phyloP scores from a whole-genome alignment of 1,140 invertebrate genomes.

The Trinorchestia longiramus region DNA sequence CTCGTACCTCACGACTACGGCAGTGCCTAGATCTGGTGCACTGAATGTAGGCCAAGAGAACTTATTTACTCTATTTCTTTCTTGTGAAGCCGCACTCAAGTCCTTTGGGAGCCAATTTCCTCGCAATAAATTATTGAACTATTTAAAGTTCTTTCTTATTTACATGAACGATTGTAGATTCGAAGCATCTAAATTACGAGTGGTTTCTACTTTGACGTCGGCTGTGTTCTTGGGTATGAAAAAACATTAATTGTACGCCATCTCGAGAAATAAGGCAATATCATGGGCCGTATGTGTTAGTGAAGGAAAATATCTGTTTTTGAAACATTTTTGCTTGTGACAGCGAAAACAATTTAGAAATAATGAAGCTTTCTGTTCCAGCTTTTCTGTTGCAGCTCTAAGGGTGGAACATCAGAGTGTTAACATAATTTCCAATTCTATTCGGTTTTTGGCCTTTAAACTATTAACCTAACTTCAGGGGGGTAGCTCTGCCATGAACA shows the following conservation, averaged over 20 bases:
- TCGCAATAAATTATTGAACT: neutral
- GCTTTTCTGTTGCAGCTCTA: neutral
- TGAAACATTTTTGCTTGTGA: neutral
- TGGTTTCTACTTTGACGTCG: neutral
- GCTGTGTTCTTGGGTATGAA: neutral
- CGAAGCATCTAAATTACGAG: neutral
- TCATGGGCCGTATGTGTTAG: neutral
- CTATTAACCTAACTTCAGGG: neutral
- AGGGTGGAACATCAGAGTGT: neutral
- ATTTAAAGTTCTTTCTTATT: neutral
- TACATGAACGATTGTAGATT: neutral
- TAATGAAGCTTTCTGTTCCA: neutral
- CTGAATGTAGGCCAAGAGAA: neutral
- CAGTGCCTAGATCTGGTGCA: neutral
- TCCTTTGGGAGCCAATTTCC: neutral
- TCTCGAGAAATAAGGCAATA: neutral
- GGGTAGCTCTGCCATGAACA: neutral
- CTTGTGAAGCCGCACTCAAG: neutral
- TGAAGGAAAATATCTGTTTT: neutral
- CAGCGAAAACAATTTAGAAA: neutral
- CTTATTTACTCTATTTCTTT: neutral
- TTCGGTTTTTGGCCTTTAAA: neutral
- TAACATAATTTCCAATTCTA: neutral
- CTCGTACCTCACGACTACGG: neutral
- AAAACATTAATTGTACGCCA: neutral